A percentile compares a stretch with the other conserved stretches of the same genome.
These are phyloP conservation scores for Ciconia boyciana DNA, from an alignment of 2,113 vertebrate species.

Conservation along the genomic window DNA sequence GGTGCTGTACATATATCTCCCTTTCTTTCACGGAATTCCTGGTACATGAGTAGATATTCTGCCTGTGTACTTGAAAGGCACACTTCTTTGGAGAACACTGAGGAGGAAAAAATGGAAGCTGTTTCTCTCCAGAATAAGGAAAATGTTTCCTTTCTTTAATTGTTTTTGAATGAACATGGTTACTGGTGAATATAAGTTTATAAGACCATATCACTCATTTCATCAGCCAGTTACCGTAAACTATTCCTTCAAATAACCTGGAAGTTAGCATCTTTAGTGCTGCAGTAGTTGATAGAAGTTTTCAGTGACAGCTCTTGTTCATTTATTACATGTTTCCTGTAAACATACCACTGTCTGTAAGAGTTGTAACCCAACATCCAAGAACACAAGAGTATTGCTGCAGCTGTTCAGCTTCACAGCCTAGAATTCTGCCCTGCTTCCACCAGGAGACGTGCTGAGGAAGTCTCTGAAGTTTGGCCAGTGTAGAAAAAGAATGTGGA, in stretches of 20 bases:
- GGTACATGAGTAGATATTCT: not conserved
- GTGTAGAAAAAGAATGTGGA: not conserved
- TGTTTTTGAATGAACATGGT: not conserved
- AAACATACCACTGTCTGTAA: not conserved
- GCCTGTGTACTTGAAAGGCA: not conserved
- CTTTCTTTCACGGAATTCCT: not conserved
- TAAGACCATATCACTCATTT: not conserved
- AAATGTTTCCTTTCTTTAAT: not conserved
- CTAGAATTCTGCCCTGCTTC: not conserved
- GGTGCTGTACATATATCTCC: not conserved
- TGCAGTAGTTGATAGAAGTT: not conserved
- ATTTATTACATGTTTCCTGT: not conserved
- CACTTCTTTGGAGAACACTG: not conserved
- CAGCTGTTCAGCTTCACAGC: not conserved
- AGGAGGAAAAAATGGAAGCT: not conserved
- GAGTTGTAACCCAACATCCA: not conserved
- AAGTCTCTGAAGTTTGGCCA: not conserved
- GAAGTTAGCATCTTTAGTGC: not conserved
- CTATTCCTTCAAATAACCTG: not conserved
- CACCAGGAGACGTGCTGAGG: not conserved
- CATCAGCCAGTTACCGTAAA: not conserved
- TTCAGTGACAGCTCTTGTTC: not conserved
- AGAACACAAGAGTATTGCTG: not conserved
- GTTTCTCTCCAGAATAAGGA: not conserved
- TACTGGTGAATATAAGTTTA: not conserved